Base-by-base conservation (phyloP, 2,888 invertebrate species). In the Cristatella mucedo region DNA sequence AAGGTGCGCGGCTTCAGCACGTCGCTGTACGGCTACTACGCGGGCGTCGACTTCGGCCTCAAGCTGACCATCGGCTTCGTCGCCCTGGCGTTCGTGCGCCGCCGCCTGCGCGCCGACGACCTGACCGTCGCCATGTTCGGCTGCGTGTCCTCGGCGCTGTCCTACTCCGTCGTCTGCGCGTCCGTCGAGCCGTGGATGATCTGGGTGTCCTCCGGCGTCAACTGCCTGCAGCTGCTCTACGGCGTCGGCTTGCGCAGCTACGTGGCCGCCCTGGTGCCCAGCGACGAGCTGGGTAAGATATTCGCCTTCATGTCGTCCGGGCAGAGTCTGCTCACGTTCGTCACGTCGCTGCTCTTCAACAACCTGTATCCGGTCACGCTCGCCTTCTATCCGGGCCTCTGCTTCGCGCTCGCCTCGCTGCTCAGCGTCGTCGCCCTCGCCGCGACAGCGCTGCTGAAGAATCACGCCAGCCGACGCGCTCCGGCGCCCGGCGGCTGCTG, bases 41-140 rank as follows among this genome's bases (percentile, higher is more conserved):
- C n/a, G 18, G 36, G 36, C 5, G 5, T 36, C 5, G 24, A 22
- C 4, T 15, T 29, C 5, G 24, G 22, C 4, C 3, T 36, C 5
- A 29, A 29, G 4, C 22, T 4, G n/a, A 36, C 36, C 4, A n/a
- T 36, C 21, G 19, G 22, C 22, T 36, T 36, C 24, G 26, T 29
- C 4, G 19, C 24, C 5, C 6, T 4, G 16, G 22, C n/a, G 13
- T 9, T 9, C 13, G n/a, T 36, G 4, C n/a, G 22, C 26, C n/a
- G n/a, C n/a, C n/a, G n/a, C n/a, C n/a, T n/a, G n/a, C n/a, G n/a
- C n/a, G n/a, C n/a, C n/a, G n/a, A n/a, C n/a, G 36, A 36, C 24
- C 22, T 36, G 7, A 9, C 16, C 4, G 22, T 36, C 24, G 24
- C 36, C 4, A 29, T 36, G 6, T 4, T 22, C 7, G 36, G 36